Base-by-base conservation (phyloP, 35 echinoderm and acorn worm genomes). In the Amphiura filiformis region DNA sequence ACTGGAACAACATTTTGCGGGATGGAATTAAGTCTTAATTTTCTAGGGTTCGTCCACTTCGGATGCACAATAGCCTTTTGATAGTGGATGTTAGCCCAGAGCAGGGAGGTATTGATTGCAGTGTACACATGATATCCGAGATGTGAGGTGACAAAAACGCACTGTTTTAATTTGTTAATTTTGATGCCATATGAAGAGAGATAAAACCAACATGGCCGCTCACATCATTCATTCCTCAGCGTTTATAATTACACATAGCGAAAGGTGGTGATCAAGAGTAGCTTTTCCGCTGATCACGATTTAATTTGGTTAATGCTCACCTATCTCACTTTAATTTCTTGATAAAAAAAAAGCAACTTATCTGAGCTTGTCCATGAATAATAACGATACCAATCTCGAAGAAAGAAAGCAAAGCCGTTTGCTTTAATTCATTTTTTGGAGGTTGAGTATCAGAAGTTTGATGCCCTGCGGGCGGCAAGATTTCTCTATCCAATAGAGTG, bases 161-260 rank as follows among this genome's bases (percentile, higher is more conserved):
- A 85, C 83, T 85, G 83, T 85, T 85, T 85, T 85, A 85, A 85
- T 85, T 85, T 85, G 83, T 85, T 85, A 85, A 85, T 85, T 85
- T 85, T 61, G 47, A 65, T 85, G 83, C 83, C 35, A 23, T 65
- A 34, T 34, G 44, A 81, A 36, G 34, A 20, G 56, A 36, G 56
- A 33, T 38, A 85, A 35, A 35, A 32, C 26, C 37, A 56, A 35
- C 23, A 37, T 35, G 31, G n/a, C 34, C 3, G 44, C 52, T 85
- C 83, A 4, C 61, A n/a, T n/a, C n/a, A n/a, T n/a, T n/a, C n/a
- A n/a, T 70, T n/a, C 52, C 64, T 61, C n/a, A 70, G 83, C 83
- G 56, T n/a, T 85, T 36, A 61, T 85, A 85, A 85, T 85, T 85
- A 85, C 56, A 70, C 56, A 39, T 85, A 85, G 83, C 83, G 31